Evolutionary conservation across 2,113 vertebrate species (phyloP), one percentile per base, ranked within the genome.

Genomic region (Centropus unirufus): DNA sequence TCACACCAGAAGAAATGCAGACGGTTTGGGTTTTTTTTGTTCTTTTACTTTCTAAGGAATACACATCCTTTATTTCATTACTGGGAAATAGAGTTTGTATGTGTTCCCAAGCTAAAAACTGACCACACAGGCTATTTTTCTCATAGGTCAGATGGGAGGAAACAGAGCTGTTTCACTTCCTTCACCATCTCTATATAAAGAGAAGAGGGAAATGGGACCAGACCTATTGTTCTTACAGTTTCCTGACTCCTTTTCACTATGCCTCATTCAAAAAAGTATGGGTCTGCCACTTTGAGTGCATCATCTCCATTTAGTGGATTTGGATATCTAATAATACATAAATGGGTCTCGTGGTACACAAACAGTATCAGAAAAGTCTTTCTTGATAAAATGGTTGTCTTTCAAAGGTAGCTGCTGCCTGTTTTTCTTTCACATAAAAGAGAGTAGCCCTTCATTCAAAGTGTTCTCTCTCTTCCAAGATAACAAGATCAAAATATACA

Each of bases 111-210:
- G 80, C 87, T 92, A 94, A 92, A 89, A 95, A 74, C 68, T 85
- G 67, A 89, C 63, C 32, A 70, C 29, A 77, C 29, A 57, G 55
- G n/a, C 84, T 95, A 87, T 95, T 97, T 92, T 94, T 93, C 89
- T 93, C 83, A 72, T 54, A 87, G 87, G 95, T 96, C 95, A 95
- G 90, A 96, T 96, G 89, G 92, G 91, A 96, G 82, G 87, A 97
- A 97, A 92, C 91, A 96, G 87, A 86, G 61, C 15, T 42, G 87
- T 93, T 94, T 91, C 54, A 96, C 87, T 97, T 97, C 95, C 96
- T 95, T 92, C 54, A 46, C 74, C 87, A 89, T 63, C 59, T 92
- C 78, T 89, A 13, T 95, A 94, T 93, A 96, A 94, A 95, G 77
- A 90, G 70, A 82, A 87, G 42, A 94, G 88, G 94, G 96, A 96